A percentile compares a stretch with the other conserved stretches of the same genome.
Evolutionary conservation across 2,888 invertebrate genomes (phyloP).

Genomic region (Fissipunctia ypsillon): DNA sequence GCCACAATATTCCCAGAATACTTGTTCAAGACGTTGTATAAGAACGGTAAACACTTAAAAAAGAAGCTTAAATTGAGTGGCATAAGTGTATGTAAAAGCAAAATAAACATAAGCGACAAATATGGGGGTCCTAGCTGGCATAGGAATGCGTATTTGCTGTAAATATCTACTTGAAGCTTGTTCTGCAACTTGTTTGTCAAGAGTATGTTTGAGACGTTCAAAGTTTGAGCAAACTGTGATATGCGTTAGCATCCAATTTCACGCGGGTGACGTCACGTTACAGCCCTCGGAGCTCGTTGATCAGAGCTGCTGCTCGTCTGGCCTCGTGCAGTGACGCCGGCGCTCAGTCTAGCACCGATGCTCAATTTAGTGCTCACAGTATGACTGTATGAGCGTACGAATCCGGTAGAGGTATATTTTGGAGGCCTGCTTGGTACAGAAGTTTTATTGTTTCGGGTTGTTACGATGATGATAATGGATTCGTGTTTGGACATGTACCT

Average conservation of each 20-base stretch:
- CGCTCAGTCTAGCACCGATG: slow-evolving; percentile 16
- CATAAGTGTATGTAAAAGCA: slow-evolving; percentile 12
- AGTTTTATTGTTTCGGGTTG: not conserved
- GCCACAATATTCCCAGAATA: not conserved
- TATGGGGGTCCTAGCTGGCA: slow-evolving; percentile 26
- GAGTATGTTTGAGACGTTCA: slow-evolving; percentile 57
- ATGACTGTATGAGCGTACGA: not conserved
- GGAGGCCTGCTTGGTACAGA: not conserved
- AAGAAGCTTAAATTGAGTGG: slow-evolving; percentile 9
- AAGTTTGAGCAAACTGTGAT: slow-evolving; percentile 65
- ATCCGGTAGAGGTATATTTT: not conserved
- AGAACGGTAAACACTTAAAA: not conserved
- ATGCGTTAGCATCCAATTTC: slow-evolving; percentile 67
- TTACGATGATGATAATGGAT: slow-evolving; percentile 1
- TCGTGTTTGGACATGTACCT: not conserved
- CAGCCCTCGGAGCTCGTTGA: slow-evolving; percentile 50
- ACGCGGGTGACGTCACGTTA: slow-evolving; percentile 61
- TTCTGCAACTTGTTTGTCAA: slow-evolving; percentile 60
- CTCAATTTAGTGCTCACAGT: slow-evolving; percentile 13
- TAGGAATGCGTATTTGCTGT: slow-evolving; percentile 42
- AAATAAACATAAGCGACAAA: slow-evolving; percentile 37
- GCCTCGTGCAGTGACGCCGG: slow-evolving; percentile 15
- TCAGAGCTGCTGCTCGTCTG: slow-evolving; percentile 46
- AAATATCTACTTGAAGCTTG: slow-evolving; percentile 57
- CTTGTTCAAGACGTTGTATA: not conserved